phyloP scores from a whole-genome alignment of 2,888 invertebrate species.

The Phorcus lineatus region DNA sequence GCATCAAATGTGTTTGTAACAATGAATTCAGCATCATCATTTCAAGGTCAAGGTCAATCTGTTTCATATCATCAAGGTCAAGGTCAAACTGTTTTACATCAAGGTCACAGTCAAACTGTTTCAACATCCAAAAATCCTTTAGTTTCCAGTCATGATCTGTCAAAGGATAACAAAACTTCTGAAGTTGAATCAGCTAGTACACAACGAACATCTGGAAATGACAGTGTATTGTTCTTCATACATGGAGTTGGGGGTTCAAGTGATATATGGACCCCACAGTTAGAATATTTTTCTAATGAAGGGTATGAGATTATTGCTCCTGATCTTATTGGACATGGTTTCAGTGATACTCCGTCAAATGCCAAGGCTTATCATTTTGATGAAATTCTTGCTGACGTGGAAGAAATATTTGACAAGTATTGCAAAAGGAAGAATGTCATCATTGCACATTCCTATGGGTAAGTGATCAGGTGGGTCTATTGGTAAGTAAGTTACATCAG shows the following conservation, averaged over 20 bases:
- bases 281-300: conserved; percentile 78
- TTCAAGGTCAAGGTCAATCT: conserved; percentile 17
- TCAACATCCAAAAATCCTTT: too few species aligned
- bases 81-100: background rate
- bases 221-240: conserved; percentile 78
- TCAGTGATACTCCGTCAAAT: conserved; percentile 80
- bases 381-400: conserved; percentile 79
- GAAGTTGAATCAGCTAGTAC: background rate
- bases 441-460: conserved; percentile 84
- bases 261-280: conserved; percentile 81
- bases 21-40: conserved; percentile 29
- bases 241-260: conserved; percentile 83
- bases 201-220: background rate
- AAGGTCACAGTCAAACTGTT: background rate
- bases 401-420: conserved; percentile 81
- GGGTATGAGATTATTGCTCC: conserved; percentile 82
- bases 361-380: conserved; percentile 80
- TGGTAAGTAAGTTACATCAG: too few species aligned
- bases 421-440: conserved; percentile 80
- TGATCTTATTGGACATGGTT: conserved; percentile 83
- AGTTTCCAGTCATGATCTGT: background rate
- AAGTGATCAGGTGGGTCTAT: conserved; percentile 55
- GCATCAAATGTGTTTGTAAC: conserved; percentile 48
- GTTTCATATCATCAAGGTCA: background rate
- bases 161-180: background rate